These are phyloP conservation scores for Drosophila eugracilis DNA, from an alignment of 1,140 invertebrate species.

Conservation along the genomic window DNA sequence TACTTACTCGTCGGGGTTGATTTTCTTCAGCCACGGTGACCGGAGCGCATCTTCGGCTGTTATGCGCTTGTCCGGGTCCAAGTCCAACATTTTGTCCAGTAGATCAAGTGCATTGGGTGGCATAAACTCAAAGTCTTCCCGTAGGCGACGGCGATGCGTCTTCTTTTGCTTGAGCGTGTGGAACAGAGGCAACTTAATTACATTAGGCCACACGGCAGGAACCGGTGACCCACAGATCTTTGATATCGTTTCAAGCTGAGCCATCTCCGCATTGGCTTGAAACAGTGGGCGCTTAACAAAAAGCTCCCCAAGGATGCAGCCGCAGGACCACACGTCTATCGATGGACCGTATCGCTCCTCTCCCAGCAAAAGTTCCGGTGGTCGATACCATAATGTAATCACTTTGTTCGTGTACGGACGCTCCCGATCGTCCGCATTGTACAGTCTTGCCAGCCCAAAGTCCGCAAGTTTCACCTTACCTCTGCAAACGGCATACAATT, in stretches of 20 bases:
- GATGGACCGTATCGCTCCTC: constrained; percentile 99
- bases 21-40: constrained; percentile 96
- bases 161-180: constrained; percentile 97
- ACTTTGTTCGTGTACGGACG: constrained; percentile 99
- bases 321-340: constrained; percentile 99
- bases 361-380: constrained; percentile 98
- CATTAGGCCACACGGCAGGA: constrained; percentile 98
- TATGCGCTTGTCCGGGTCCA: constrained; percentile 97
- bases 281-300: constrained; percentile 98
- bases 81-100: constrained; percentile 97
- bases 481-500: constrained; percentile 86
- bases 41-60: constrained; percentile 97
- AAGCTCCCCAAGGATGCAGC: constrained; percentile 99
- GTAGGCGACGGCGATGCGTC: constrained; percentile 92
- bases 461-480: constrained; percentile 99
- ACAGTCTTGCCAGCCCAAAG: constrained; percentile 98
- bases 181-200: constrained; percentile 97
- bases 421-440: constrained; percentile 97
- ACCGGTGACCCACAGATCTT: constrained; percentile 97
- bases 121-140: constrained; percentile 97
- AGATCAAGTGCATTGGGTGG: constrained; percentile 95
- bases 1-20: constrained; percentile 95
- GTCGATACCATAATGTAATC: constrained; percentile 99
- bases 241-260: constrained; percentile 97
- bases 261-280: constrained; percentile 96